A percentile compares a stretch with the other conserved stretches of the same genome.
Conservation (phyloP, 2,888 invertebrate genomes). For the Melieria picta region DNA sequence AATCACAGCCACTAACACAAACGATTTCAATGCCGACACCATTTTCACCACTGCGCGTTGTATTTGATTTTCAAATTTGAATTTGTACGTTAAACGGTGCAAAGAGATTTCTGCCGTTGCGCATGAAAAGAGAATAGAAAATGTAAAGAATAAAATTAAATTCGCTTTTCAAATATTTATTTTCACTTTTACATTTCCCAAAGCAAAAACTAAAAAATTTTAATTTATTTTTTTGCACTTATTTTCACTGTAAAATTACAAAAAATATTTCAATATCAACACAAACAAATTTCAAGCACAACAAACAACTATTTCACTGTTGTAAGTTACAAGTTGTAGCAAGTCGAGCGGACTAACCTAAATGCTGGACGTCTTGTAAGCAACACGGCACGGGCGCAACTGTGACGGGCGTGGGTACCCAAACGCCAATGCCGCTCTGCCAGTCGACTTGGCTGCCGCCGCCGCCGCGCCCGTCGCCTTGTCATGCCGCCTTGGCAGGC, state of each 20-base stretch:
- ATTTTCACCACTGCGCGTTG: slow-evolving; percentile 43
- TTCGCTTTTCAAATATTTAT: background rate
- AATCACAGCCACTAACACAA: slow-evolving; percentile 54
- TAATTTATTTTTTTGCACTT: background rate
- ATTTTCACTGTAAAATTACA: slow-evolving; percentile 14
- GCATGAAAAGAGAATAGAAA: background rate
- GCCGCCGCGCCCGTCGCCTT: too few relatives aligned
- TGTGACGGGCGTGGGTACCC: slow-evolving; percentile 27
- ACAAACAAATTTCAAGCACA: too few relatives aligned
- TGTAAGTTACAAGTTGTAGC: too few relatives aligned
- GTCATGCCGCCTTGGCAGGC: too few relatives aligned
- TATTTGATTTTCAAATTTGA: slow-evolving; percentile 33
- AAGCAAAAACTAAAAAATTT: background rate
- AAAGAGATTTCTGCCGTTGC: background rate
- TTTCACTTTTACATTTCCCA: background rate
- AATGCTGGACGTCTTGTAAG: slow-evolving; percentile 31
- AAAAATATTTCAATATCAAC: too few relatives aligned
- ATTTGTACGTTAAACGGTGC: slow-evolving; percentile 32
- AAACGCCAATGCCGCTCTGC: background rate
- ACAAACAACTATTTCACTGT: too few relatives aligned
- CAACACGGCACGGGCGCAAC: slow-evolving; percentile 32
- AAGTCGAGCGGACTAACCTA: slow-evolving; percentile 30
- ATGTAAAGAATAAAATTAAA: background rate
- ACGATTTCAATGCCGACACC: slow-evolving; percentile 53
- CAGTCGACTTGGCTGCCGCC: too few relatives aligned